Evolutionary conservation across 2,888 invertebrate species (phyloP).

Genomic region (Ormyrus thymus): DNA sequence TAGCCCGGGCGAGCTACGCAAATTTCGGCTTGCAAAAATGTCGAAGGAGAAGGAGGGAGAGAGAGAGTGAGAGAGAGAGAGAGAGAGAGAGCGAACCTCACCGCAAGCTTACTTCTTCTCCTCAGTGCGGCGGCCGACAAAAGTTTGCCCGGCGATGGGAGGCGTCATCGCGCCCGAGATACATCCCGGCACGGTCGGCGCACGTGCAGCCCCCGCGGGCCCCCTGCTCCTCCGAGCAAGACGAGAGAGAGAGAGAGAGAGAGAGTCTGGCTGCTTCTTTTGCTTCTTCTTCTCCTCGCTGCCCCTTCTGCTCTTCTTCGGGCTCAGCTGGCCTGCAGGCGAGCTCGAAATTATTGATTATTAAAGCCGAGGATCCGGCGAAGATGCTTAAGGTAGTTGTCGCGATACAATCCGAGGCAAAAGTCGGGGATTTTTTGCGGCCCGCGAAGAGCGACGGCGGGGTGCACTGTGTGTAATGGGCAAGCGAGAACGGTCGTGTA

Average conservation of each 20-base stretch:
- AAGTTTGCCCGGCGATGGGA: slow-evolving; percentile 10
- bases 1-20: too few relatives aligned
- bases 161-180: background rate
- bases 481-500: too few relatives aligned
- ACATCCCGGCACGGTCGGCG: slow-evolving; percentile 27
- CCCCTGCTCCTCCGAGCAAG: background rate
- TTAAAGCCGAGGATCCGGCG: slow-evolving; percentile 35
- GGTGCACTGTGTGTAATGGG: too few relatives aligned
- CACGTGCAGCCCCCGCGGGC: slow-evolving; percentile 44
- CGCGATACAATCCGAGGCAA: too few relatives aligned
- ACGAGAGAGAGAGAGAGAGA: background rate
- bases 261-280: slow-evolving; percentile 14
- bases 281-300: slow-evolving; percentile 5
- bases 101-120: too few relatives aligned
- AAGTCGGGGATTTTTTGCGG: too few relatives aligned
- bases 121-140: background rate
- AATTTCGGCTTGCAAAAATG: too few relatives aligned
- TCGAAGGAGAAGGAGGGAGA: too few relatives aligned
- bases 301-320: background rate
- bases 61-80: too few relatives aligned
- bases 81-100: too few relatives aligned
- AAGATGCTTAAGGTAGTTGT: too few relatives aligned
- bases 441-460: too few relatives aligned
- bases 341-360: slow-evolving; percentile 51
- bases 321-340: slow-evolving; percentile 21